phyloP scores from a whole-genome alignment of 2,888 invertebrate species.

The Lissocephala sabroskyi region DNA sequence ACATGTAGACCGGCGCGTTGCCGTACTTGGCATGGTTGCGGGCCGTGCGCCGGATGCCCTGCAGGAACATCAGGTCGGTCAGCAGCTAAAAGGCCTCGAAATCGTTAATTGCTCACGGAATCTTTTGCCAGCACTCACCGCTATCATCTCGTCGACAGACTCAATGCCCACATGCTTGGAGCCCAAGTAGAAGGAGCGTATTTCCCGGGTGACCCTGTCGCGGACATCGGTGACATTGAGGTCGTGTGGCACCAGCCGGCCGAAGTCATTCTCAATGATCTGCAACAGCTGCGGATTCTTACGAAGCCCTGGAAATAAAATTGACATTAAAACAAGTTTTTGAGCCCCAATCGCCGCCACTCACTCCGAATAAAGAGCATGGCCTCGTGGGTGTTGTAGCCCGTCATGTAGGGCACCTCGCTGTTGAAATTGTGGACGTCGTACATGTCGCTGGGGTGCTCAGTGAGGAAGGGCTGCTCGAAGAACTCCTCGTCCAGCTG shows the following conservation, averaged over 20 bases:
- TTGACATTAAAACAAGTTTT: no score
- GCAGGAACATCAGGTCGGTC: slow-evolving; percentile 78
- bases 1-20: slow-evolving; percentile 76
- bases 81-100: no score
- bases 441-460: slow-evolving; percentile 73
- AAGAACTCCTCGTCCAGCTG: slow-evolving; percentile 68
- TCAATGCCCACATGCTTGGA: slow-evolving; percentile 74
- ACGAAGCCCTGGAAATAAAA: slow-evolving; percentile 73
- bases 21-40: slow-evolving; percentile 70
- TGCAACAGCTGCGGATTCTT: slow-evolving; percentile 75
- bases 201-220: slow-evolving; percentile 73
- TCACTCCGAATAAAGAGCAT: slow-evolving; percentile 76
- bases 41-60: slow-evolving; percentile 75
- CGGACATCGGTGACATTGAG: slow-evolving; percentile 68
- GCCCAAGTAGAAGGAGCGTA: slow-evolving; percentile 76
- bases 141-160: slow-evolving; percentile 75
- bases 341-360: slow-evolving; percentile 10
- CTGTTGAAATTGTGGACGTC: slow-evolving; percentile 72
- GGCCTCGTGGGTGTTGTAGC: slow-evolving; percentile 80
- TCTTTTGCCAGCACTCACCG: slow-evolving; percentile 31
- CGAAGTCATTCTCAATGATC: slow-evolving; percentile 76
- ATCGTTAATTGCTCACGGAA: no score
- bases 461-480: slow-evolving; percentile 74
- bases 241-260: slow-evolving; percentile 76
- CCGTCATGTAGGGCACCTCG: slow-evolving; percentile 77